Conservation (phyloP, 2,113 vertebrate species). For the Nicator chloris region DNA sequence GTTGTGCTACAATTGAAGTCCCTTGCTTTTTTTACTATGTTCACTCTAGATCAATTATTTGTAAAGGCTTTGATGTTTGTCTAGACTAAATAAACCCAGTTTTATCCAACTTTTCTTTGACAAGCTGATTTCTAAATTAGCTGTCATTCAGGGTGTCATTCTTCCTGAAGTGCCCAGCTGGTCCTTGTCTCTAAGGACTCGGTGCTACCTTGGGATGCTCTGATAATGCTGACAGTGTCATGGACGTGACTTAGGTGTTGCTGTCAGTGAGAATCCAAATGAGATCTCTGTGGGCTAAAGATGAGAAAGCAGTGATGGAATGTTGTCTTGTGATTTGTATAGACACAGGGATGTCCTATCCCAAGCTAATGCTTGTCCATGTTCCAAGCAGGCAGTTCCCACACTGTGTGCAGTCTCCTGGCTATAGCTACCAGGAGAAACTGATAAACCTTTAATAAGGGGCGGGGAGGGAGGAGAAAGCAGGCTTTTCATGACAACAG, state of each 20-base stretch:
- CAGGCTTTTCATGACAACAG: background rate
- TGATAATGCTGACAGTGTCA: background rate
- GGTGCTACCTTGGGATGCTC: background rate
- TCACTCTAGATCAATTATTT: background rate
- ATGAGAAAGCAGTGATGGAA: background rate
- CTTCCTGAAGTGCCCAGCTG: background rate
- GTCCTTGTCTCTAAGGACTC: background rate
- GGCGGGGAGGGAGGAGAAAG: background rate
- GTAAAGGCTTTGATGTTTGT: background rate
- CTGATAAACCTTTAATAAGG: background rate
- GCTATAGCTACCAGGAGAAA: background rate
- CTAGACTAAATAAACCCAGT: background rate
- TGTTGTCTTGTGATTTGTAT: background rate
- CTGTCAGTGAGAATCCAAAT: background rate
- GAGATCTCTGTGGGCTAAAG: background rate
- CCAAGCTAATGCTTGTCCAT: background rate
- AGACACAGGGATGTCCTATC: background rate
- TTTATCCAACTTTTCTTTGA: background rate
- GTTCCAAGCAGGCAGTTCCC: background rate
- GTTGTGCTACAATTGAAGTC: background rate
- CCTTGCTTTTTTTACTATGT: background rate
- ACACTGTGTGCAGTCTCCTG: background rate
- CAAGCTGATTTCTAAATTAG: background rate
- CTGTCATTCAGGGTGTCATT: background rate
- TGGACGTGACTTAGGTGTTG: rapidly evolving